phyloP scores from a whole-genome alignment of 2,113 vertebrate species.

The Piliocolobus tephrosceles region DNA sequence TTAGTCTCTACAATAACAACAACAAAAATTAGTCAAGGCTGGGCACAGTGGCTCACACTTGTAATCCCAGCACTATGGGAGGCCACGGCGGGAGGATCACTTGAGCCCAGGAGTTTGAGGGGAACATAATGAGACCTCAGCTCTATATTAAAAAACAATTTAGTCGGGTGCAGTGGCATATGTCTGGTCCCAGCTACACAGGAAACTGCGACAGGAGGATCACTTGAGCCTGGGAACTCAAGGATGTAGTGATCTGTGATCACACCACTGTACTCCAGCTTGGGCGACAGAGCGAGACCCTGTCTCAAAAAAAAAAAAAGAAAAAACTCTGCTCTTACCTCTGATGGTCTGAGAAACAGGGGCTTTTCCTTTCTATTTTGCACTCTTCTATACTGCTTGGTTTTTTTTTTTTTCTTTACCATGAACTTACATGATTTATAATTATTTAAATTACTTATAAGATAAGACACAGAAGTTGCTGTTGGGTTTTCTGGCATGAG shows the following conservation, averaged over 20 bases:
- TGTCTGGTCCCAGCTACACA: neutral
- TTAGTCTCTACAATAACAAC: too few species aligned
- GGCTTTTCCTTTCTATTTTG: conserved; percentile 25
- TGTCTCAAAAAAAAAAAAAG: neutral
- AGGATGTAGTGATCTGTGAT: neutral
- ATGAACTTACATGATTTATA: conserved; percentile 1
- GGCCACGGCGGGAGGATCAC: too few species aligned
- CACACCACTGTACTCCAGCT: neutral
- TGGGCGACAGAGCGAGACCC: neutral
- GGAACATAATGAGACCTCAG: too few species aligned
- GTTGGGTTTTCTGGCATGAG: neutral
- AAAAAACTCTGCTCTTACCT: neutral
- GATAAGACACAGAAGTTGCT: neutral
- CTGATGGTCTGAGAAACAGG: conserved; percentile 16
- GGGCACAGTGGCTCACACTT: too few species aligned
- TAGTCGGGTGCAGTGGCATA: neutral
- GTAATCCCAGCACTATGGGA: too few species aligned
- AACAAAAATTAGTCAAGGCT: too few species aligned
- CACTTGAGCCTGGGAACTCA: neutral
- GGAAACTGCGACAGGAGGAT: neutral
- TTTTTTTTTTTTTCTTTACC: neutral
- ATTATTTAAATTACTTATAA: neutral
- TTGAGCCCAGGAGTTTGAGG: too few species aligned
- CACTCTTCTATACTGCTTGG: neutral
- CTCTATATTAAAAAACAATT: too few species aligned